Base-by-base conservation (phyloP, 2,888 invertebrate genomes). In the Nymphalis c-album region DNA sequence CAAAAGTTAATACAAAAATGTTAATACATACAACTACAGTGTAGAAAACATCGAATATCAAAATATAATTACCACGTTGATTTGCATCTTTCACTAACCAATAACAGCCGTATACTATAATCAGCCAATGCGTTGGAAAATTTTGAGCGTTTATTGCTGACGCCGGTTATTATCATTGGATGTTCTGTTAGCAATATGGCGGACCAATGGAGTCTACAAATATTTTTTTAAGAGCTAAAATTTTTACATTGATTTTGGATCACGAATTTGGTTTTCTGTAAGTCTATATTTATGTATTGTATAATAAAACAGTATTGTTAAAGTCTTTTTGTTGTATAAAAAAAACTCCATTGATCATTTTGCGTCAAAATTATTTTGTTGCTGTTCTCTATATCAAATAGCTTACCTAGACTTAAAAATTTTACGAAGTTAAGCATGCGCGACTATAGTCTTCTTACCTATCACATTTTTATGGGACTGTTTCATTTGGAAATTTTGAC, bases 1-100 rank as follows among this genome's bases (percentile, higher is more conserved):
- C 84, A 84, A 85, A 76, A 82, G 77, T 80, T 79, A 80, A 82
- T 87, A 86, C 84, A 85, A 88, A 31, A 86, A 87, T 80, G 83
- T 87, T 85, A 85, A 85, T 85, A 82, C 80, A 77, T 81, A 82
- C 78, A 84, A 87, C 90, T 86, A 88, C 87, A 86, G 83, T 91
- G 88, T 92, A 91, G 89, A 92, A 92, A 91, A 92, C 86, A 85
- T 90, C 88, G 88, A 91, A 85, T 92, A 92, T 92, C 91, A 92
- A 92, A 92, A 92, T 91, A 91, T 91, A 90, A 90, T 88, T 88
- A 90, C 91, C 90, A 88, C 83, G 83, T 85, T 83, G 81, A 87
- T 89, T 89, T 88, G 87, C 82, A 81, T 85, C 83, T 87, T 88
- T 92, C 92, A 92, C 92, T 92, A 92, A 92, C 92, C 92, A 86